phyloP scores from a whole-genome alignment of 1,140 invertebrate genomes.

The Lordiphosa mommai region DNA sequence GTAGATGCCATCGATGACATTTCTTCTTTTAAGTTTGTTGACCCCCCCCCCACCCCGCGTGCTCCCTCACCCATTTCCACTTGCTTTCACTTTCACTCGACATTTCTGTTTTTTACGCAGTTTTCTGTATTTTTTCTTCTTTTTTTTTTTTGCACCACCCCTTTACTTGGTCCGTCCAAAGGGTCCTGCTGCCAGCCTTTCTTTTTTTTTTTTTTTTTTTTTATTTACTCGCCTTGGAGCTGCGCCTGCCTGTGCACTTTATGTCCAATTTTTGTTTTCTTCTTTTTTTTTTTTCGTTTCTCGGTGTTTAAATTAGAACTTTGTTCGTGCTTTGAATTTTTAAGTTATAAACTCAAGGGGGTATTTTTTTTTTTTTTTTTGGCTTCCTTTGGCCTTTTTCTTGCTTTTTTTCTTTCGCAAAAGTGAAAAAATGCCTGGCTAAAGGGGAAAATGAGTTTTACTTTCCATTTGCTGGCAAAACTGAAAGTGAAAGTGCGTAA shows the following conservation, averaged over 20 bases:
- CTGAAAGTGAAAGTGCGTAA: conserved; percentile 13
- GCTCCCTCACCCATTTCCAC: background rate
- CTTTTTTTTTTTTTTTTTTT: conserved; percentile 26
- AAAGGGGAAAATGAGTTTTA: conserved; percentile 69
- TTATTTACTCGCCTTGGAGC: conserved; percentile 51
- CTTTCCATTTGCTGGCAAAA: conserved; percentile 22
- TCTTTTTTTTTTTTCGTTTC: conserved; percentile 20
- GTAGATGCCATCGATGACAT: background rate
- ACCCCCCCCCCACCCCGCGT: background rate
- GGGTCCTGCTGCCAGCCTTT: conserved; percentile 4
- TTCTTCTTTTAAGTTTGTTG: background rate
- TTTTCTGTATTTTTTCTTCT: background rate
- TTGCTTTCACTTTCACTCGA: conserved; percentile 29
- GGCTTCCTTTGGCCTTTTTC: conserved; percentile 4
- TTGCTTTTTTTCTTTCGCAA: conserved; percentile 12
- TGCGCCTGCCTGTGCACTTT: conserved; percentile 32
- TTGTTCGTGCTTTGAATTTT: conserved; percentile 77
- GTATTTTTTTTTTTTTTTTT: conserved; percentile 46
- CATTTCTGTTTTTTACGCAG: background rate
- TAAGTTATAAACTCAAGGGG: conserved; percentile 77
- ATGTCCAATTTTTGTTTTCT: conserved; percentile 37
- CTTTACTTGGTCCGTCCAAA: conserved; percentile 57
- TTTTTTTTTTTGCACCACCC: conserved; percentile 39
- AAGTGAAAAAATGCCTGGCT: conserved; percentile 46
- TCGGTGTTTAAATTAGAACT: conserved; percentile 75